Base-by-base conservation (phyloP, 2,113 vertebrate species). In the Alethe castanea region DNA sequence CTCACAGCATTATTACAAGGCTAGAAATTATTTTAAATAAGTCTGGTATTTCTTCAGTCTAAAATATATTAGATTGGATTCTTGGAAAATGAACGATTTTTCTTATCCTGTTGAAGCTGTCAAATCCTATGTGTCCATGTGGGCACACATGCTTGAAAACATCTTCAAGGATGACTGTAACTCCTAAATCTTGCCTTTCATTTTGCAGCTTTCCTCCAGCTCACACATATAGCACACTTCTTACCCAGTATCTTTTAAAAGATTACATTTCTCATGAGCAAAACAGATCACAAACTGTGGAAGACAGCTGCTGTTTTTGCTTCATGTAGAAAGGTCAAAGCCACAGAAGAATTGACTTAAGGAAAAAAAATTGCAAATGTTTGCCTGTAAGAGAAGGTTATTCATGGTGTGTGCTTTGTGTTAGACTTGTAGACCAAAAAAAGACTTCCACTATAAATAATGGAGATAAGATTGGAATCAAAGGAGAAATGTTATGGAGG, bases 241-340 rank as follows among this genome's bases (percentile, higher is more conserved):
- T 97, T 83, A 78, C 38, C 26, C n/a, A 84, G 35, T 96, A 87
- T 94, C 93, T 96, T 97, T 96, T 96, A 96, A 97, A 96, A 93
- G 25, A 70, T 87, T 97, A 92, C 81, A 71, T 96, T 65, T 96
- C 87, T 88, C 29, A 33, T 44, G 2, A 93, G 94, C 47, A 81
- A 94, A 95, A 24, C 31, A 86, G 94, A 45, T 95, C 26, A 44
- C 6, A 22, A 54, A 81, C 44, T 67, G 25, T 72, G 31, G 62
- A 80, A 71, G 69, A 29, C 47, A 94, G 14, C 81, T 35, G 14
- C n/a, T 82, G 64, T 53, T 84, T 88, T 72, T 60, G 2, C 57
- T 88, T 50, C 8, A 29, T 48, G 33, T 96, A 47, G 86, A 91
- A 88, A 81, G 28, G 19, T 67, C 33, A 69, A 77, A 92, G 71